Evolutionary conservation across 2,113 vertebrate genomes (phyloP), one percentile per base, ranked within the genome.

Genomic region (Jacana jacana): DNA sequence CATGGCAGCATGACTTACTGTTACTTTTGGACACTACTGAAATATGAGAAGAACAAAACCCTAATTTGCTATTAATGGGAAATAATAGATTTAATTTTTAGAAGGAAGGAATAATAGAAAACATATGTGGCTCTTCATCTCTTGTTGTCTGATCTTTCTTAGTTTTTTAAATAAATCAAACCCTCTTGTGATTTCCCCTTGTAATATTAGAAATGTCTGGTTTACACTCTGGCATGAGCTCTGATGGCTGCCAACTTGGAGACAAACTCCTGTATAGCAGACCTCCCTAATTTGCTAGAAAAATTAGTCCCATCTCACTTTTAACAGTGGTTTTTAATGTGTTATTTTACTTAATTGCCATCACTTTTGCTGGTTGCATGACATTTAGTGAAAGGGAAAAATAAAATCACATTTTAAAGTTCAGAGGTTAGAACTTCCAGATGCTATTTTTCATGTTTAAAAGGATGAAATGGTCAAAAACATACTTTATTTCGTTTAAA

Each of bases 141-240:
- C 64, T 94, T 79, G 46, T 93, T 91, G 81, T 96, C 95, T 97
- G 88, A 96, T 98, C 89, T 95, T 95, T 90, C 60, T 88, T 10
- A 18, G 51, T 73, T 97, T 93, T 97, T 97, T 95, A 96, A 92
- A 97, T 95, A 97, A 97, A 96, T 97, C 87, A 97, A 97, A 94
- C 63, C 42, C 93, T 97, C 91, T 92, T 95, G 84, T 94, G 89
- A 95, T 93, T 97, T 96, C 71, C 82, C 86, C 89, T 88, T 87
- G 91, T 97, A 98, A 96, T 96, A 88, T 68, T 95, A 97, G 91
- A 96, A 93, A 84, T 54, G 86, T 84, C 95, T 97, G 97, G 96
- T 83, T 93, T 95, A 92, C 23, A 75, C 77, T 86, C 79, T 95
- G 86, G 27, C 81, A 63, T 89, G 88, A 82, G 63, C n/a, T 93